Conservation (phyloP, 2,888 invertebrate species). For the Tineola bisselliella region DNA sequence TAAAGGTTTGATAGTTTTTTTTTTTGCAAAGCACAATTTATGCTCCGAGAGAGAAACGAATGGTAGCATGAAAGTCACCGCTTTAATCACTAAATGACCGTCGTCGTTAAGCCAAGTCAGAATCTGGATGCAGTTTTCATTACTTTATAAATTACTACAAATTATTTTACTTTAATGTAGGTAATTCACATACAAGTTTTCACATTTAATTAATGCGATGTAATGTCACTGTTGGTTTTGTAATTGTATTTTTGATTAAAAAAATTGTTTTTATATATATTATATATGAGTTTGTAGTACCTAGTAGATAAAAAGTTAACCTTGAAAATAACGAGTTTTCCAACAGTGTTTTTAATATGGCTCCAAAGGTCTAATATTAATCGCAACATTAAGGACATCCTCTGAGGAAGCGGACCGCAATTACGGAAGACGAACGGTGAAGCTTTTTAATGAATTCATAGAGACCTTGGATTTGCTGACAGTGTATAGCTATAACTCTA, state of each 20-base stretch:
- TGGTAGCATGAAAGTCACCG: background rate
- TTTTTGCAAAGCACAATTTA: background rate
- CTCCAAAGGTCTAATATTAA: conserved; percentile 18
- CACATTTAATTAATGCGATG: no score
- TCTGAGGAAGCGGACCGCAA: conserved; percentile 26
- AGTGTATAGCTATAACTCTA: background rate
- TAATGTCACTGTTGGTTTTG: no score
- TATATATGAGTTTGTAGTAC: no score
- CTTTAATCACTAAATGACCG: background rate
- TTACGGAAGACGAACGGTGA: conserved; percentile 19
- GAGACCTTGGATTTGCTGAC: background rate
- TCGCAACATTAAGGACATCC: conserved; percentile 20
- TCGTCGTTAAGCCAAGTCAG: conserved; percentile 1
- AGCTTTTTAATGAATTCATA: conserved; percentile 7
- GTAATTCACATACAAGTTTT: background rate
- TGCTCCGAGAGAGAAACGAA: background rate
- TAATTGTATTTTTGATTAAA: no score
- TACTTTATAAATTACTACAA: background rate
- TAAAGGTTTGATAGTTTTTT: background rate
- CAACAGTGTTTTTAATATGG: background rate
- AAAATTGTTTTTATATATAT: no score
- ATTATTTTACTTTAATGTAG: background rate
- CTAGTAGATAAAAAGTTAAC: background rate
- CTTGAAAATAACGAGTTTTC: background rate
- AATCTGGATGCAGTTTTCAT: background rate